These are phyloP conservation scores for Chionomys nivalis DNA, from an alignment of 2,113 vertebrate species.

Conservation along the genomic window DNA sequence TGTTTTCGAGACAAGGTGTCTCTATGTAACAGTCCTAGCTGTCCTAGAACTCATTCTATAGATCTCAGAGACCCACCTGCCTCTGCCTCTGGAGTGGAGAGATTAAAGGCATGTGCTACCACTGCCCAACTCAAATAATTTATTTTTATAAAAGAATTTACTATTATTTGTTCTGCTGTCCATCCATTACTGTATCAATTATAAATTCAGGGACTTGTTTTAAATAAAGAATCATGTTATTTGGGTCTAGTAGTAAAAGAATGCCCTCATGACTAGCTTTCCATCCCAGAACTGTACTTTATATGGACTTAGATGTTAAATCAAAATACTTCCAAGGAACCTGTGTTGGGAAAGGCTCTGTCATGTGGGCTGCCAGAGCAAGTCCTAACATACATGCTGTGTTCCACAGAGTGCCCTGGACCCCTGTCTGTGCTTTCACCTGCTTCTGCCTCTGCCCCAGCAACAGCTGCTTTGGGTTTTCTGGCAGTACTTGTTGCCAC, in stretches of 20 bases:
- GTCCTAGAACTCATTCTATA: no score
- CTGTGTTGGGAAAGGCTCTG: neutral
- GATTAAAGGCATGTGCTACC: no score
- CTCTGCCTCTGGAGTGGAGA: no score
- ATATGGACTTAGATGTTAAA: neutral
- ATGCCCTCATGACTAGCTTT: neutral
- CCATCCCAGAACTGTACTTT: neutral
- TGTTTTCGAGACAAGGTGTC: no score
- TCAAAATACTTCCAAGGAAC: neutral
- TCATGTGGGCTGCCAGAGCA: neutral
- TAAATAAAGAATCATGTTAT: neutral
- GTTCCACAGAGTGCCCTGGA: neutral
- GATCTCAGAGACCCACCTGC: no score
- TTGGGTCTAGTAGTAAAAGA: neutral
- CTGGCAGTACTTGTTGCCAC: neutral
- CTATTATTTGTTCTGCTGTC: neutral
- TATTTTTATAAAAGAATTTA: neutral
- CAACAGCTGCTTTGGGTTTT: neutral
- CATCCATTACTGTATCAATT: neutral
- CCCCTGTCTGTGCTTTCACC: neutral
- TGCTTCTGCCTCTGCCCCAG: neutral
- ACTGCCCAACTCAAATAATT: neutral
- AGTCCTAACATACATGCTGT: neutral
- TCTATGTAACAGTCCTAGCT: no score
- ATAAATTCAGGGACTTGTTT: neutral